phyloP scores from a whole-genome alignment of 2,888 invertebrate species.

The Pasiphila rectangulata region DNA sequence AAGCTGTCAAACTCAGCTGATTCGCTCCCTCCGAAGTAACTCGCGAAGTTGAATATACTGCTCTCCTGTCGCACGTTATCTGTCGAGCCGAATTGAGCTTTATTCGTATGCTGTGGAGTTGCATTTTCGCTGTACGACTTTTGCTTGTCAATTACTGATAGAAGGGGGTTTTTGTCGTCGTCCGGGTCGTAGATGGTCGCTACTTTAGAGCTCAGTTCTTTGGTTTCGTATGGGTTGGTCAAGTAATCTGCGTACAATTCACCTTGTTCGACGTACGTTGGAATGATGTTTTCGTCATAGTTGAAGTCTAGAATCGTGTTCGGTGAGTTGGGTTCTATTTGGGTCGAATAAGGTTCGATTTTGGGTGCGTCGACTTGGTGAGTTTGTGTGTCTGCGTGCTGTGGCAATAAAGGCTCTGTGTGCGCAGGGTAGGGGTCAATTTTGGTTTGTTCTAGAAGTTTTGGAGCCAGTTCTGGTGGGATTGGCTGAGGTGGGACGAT shows the following conservation, averaged over 20 bases:
- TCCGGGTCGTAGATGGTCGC: constrained; percentile 59
- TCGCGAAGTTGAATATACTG: constrained; percentile 82
- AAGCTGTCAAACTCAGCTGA: constrained; percentile 80
- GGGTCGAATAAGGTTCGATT: constrained; percentile 32
- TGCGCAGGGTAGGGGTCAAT: neutral
- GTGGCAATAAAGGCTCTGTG: neutral
- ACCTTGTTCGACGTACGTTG: constrained; percentile 43
- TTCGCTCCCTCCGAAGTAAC: constrained; percentile 82
- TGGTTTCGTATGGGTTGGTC: constrained; percentile 76
- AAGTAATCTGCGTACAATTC: constrained; percentile 80
- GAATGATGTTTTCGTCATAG: constrained; percentile 33
- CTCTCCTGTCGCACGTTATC: constrained; percentile 67
- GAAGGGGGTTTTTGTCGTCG: constrained; percentile 38
- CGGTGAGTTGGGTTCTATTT: constrained; percentile 32
- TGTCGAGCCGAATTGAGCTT: constrained; percentile 68
- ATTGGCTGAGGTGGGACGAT: constrained; percentile 19
- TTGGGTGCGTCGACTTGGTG: constrained; percentile 8
- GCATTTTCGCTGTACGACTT: constrained; percentile 67
- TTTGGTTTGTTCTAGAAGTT: constrained; percentile 1
- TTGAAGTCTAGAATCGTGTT: constrained; percentile 26
- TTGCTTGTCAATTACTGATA: constrained; percentile 43
- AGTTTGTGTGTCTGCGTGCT: neutral
- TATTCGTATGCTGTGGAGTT: constrained; percentile 68
- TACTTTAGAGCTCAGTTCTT: constrained; percentile 49
- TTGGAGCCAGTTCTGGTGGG: constrained; percentile 17